Conservation (phyloP, 2,113 vertebrate species). For the Paracanthobrama guichenoti region DNA sequence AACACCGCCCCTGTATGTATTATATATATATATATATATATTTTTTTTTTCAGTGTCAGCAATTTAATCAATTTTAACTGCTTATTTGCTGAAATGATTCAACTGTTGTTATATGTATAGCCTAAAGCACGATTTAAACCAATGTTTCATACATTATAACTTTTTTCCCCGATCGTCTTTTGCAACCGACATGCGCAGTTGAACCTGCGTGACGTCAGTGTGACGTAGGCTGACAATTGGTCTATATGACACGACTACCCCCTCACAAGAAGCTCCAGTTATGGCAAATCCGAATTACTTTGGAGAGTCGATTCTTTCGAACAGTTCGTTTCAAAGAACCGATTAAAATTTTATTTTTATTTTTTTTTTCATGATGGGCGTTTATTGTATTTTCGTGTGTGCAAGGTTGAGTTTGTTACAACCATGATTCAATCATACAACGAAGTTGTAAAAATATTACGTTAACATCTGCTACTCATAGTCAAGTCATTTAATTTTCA, state of each 20-base stretch:
- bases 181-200: no score
- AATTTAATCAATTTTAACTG: no score
- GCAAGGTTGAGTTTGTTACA: not conserved
- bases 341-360: not conserved
- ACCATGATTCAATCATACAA: not conserved
- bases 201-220: no score
- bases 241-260: slow-evolving; percentile 8
- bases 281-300: not conserved
- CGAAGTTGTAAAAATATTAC: not conserved
- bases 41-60: no score
- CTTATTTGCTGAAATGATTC: no score
- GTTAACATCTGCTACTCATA: not conserved
- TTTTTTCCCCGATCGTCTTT: no score
- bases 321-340: not conserved
- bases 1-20: no score
- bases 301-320: not conserved
- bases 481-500: not conserved
- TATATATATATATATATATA: no score
- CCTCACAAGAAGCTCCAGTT: not conserved
- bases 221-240: no score
- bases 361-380: not conserved
- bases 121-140: no score
- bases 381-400: not conserved
- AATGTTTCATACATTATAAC: no score
- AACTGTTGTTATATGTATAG: no score